phyloP scores from a whole-genome alignment of 1,140 invertebrate species.

The Druon quercuslanigerum region DNA sequence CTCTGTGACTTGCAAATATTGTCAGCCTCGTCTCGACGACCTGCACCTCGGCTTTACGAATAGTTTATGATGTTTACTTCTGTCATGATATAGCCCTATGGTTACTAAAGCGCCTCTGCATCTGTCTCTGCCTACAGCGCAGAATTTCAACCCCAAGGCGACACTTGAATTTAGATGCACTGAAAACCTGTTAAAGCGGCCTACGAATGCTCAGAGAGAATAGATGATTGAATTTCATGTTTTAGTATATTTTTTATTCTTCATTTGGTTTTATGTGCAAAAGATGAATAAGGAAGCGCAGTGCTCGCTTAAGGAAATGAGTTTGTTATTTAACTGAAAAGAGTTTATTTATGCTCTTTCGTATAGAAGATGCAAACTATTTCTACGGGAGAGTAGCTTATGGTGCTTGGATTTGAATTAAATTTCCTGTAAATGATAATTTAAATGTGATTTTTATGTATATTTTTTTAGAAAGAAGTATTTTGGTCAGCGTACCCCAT shows the following conservation, averaged over 20 bases:
- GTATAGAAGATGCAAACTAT: too few species aligned
- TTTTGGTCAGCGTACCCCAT: too few species aligned
- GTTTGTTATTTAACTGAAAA: too few species aligned
- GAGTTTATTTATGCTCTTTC: too few species aligned
- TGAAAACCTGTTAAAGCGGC: not conserved
- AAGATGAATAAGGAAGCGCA: too few species aligned
- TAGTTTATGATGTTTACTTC: constrained; percentile 31
- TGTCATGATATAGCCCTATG: constrained; percentile 20
- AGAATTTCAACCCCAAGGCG: constrained; percentile 15
- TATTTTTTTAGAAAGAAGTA: too few species aligned
- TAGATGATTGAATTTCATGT: not conserved
- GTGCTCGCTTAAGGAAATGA: too few species aligned
- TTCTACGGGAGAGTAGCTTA: too few species aligned
- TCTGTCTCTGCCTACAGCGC: not conserved
- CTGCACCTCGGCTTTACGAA: constrained; percentile 19
- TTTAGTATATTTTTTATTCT: not conserved
- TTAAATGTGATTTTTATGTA: too few species aligned
- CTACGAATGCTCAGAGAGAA: not conserved
- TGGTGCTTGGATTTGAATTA: too few species aligned
- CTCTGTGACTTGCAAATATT: constrained; percentile 29
- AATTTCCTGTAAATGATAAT: too few species aligned
- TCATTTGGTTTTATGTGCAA: too few species aligned
- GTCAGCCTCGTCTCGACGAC: constrained; percentile 28
- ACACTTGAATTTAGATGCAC: constrained; percentile 16
- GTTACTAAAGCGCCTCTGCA: not conserved